Percentiles rank a stretch among this genome's conserved stretches.
Conservation (phyloP, 2,888 invertebrate genomes). For the Phymatocera aterrima region DNA sequence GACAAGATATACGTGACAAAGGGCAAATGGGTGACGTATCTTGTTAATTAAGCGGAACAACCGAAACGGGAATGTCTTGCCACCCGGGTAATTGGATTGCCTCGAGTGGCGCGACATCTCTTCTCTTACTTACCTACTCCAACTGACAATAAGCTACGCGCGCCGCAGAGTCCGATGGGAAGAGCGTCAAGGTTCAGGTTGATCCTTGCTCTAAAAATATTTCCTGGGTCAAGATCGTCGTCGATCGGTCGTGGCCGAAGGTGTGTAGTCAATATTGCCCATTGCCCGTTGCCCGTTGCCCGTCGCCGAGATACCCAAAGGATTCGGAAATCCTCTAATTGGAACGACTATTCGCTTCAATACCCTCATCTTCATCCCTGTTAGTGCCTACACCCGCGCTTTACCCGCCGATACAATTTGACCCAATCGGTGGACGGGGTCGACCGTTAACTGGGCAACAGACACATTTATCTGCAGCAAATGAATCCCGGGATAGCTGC, state of each 20-base stretch:
- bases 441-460: conserved; percentile 42
- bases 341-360: conserved; percentile 39
- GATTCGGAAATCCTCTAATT: conserved; percentile 44
- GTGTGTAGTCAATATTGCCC: background rate
- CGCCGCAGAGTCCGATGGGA: background rate
- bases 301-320: conserved; percentile 35
- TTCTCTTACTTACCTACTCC: background rate
- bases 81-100: conserved; percentile 42
- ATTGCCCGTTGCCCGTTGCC: too few relatives aligned
- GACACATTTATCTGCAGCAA: conserved; percentile 34
- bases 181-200: conserved; percentile 4
- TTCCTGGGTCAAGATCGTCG: conserved; percentile 8
- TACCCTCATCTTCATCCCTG: conserved; percentile 15
- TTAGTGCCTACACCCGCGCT: conserved; percentile 5
- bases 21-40: conserved; percentile 46
- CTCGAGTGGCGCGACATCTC: conserved; percentile 39
- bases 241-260: background rate
- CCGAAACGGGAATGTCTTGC: conserved; percentile 45
- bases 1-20: conserved; percentile 43
- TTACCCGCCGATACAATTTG: conserved; percentile 32
- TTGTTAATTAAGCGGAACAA: conserved; percentile 46
- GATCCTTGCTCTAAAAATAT: conserved; percentile 30
- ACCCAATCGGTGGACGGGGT: conserved; percentile 37
- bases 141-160: background rate
- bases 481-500: background rate